Evolutionary conservation across 1,140 invertebrate species (phyloP).

Genomic region (Drusus annulatus): DNA sequence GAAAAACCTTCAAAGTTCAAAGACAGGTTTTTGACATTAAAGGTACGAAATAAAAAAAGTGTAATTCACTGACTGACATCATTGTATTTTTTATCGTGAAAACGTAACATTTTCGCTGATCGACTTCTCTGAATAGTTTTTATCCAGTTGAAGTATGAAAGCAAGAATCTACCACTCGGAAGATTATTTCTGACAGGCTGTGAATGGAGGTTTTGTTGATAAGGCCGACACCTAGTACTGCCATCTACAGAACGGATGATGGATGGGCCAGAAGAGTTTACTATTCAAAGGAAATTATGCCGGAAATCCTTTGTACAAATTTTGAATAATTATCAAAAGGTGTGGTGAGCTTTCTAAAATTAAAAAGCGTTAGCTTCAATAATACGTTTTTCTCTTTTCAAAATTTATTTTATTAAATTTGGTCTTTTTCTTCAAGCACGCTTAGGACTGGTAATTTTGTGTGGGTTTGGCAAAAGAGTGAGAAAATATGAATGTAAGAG

Average conservation of each 20-base stretch:
- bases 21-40: no score
- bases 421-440: no score
- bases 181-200: constrained; percentile 52
- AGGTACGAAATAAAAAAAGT: no score
- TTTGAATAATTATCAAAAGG: constrained; percentile 31
- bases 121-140: constrained; percentile 24
- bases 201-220: constrained; percentile 54
- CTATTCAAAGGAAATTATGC: constrained; percentile 20
- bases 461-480: no score
- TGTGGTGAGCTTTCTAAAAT: not conserved
- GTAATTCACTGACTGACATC: no score
- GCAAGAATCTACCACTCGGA: constrained; percentile 16
- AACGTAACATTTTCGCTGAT: constrained; percentile 4
- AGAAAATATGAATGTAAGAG: no score
- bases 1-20: no score
- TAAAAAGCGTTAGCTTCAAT: constrained; percentile 7
- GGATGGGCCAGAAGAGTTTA: constrained; percentile 41
- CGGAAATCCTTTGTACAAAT: constrained; percentile 27
- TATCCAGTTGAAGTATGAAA: constrained; percentile 22
- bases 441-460: no score
- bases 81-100: no score
- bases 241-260: constrained; percentile 51
- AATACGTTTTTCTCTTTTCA: not conserved
- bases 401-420: no score
- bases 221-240: constrained; percentile 32